Percentiles rank a stretch among this genome's conserved stretches.
Evolutionary conservation across 2,797 vertebrate species (phyloP).

Genomic region (Otus scops): DNA sequence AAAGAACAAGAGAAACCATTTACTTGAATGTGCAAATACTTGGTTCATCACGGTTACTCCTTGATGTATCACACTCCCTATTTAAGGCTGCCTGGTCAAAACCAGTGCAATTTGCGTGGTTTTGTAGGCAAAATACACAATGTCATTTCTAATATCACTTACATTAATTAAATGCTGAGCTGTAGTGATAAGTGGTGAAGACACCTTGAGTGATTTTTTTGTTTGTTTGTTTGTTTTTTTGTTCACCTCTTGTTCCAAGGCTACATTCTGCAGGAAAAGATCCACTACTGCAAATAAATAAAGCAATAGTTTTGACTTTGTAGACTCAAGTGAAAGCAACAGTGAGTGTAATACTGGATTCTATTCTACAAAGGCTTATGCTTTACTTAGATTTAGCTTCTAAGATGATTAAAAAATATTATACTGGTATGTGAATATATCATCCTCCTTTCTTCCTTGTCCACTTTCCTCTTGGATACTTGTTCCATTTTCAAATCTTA

Average conservation of each 20-base stretch:
- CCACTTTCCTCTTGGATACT: not conserved
- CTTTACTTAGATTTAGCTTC: not conserved
- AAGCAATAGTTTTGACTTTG: not conserved
- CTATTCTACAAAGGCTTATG: fast-evolving
- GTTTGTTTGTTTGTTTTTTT: not conserved
- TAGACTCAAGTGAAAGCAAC: not conserved
- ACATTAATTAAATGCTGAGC: not conserved
- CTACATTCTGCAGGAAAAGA: not conserved
- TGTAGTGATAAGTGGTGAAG: not conserved
- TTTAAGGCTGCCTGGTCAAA: not conserved
- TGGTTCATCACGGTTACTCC: not conserved
- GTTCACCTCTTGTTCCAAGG: not conserved
- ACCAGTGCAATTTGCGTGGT: fast-evolving
- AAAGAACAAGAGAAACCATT: not conserved
- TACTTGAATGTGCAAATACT: not conserved
- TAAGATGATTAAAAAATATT: not conserved
- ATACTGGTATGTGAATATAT: not conserved
- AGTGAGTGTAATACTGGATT: not conserved
- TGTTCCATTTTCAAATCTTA: not conserved
- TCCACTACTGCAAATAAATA: not conserved
- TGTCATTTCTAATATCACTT: not conserved
- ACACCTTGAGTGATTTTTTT: not conserved
- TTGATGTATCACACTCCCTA: not conserved
- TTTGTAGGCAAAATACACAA: not conserved
- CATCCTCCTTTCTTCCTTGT: not conserved